Conservation (phyloP, 2,797 vertebrate species). For the Fratercula arctica region DNA sequence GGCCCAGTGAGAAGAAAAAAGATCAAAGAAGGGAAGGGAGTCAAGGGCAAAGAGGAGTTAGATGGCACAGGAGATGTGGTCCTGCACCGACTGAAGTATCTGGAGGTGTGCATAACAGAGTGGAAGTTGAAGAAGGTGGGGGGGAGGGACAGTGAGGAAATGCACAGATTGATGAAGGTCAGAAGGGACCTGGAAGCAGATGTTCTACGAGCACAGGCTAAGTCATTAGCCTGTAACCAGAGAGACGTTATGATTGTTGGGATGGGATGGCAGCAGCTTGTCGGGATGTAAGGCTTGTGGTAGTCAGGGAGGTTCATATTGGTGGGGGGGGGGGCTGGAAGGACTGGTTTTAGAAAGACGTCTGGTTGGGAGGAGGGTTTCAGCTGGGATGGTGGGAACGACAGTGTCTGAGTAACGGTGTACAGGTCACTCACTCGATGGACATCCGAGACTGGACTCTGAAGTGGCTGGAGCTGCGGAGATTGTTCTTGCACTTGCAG, state of each 20-base stretch:
- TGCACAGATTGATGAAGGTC: not conserved
- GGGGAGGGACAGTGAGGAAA: not conserved
- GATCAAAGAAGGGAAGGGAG: not conserved
- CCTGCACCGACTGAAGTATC: accelerated
- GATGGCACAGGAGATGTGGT: not conserved
- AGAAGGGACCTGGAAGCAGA: not conserved
- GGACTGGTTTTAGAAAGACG: not conserved
- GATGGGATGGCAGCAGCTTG: not conserved
- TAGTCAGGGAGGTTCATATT: conserved; percentile 29
- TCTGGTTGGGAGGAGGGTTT: not conserved
- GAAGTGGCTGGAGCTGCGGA: not conserved
- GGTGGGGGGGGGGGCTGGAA: conserved; percentile 27
- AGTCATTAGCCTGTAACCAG: not conserved
- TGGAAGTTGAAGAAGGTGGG: not conserved
- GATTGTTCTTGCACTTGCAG: not conserved
- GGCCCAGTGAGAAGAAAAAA: not conserved
- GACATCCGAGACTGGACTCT: not conserved
- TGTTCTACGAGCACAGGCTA: not conserved
- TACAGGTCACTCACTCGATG: not conserved
- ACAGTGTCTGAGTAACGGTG: accelerated
- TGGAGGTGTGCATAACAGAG: not conserved
- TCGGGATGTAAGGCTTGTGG: not conserved
- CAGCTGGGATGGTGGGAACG: not conserved
- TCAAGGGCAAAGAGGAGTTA: not conserved
- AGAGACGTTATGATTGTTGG: not conserved